phyloP scores from a whole-genome alignment of 37 sponge, comb jelly and placozoan species.

The Cladorhizidae sp. region DNA sequence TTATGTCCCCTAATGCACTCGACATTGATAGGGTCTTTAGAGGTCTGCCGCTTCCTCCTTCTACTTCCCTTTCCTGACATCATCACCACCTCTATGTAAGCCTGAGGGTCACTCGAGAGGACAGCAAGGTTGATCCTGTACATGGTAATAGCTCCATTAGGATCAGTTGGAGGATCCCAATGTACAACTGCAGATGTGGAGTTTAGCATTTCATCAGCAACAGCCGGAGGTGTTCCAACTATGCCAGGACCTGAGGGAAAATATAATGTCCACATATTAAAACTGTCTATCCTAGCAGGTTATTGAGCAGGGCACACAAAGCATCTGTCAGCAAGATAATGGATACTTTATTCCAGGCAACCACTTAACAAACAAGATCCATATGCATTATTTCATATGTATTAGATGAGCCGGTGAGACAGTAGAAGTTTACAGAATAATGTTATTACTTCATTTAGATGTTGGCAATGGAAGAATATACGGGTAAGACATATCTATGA shows the following conservation, averaged over 20 bases:
- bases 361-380: too few relatives aligned
- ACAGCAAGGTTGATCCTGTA: conserved; percentile 23
- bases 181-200: conserved; percentile 1
- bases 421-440: too few relatives aligned
- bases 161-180: conserved; percentile 23
- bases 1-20: conserved; percentile 28
- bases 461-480: too few relatives aligned
- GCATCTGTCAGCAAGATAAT: too few relatives aligned
- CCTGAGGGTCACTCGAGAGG: background rate
- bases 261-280: background rate
- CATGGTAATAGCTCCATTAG: conserved; percentile 21
- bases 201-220: background rate
- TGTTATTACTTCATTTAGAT: too few relatives aligned
- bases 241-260: background rate
- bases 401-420: too few relatives aligned
- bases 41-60: conserved; percentile 35
- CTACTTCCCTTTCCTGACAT: background rate
- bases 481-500: too few relatives aligned
- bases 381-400: too few relatives aligned
- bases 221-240: background rate
- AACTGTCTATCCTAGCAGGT: background rate
- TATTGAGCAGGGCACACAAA: too few relatives aligned
- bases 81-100: too few relatives aligned
- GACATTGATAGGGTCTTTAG: background rate
- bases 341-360: too few relatives aligned